Evolutionary conservation across 35 echinoderm and acorn worm species (phyloP), one percentile per base, ranked within the genome.

Genomic region (Antedon bifida): DNA sequence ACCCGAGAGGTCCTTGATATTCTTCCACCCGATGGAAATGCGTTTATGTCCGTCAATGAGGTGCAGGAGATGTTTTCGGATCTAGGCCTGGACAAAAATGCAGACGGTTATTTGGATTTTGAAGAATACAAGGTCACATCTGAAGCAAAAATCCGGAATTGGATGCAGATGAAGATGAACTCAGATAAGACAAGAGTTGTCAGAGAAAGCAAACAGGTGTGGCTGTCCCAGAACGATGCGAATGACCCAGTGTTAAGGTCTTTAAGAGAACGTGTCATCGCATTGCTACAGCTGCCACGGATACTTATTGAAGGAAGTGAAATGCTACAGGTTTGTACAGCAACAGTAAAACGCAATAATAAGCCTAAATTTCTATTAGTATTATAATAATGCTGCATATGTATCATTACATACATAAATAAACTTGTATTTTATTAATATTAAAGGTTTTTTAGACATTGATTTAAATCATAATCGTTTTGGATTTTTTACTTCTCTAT

Each of bases 161-260:
- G 78, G 78, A 80, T 80, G 78, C 9, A 80, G 7, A 39, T 29
- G 26, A 80, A 39, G 34, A 80, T 38, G 28, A 9, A 35, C 17
- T 36, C n/a, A 7, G 36, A 38, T 39, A 38, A 38, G 39, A 38
- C 34, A 26, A 80, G 36, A 23, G 36, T 36, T 36, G 31, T 39
- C 28, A 34, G 78, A 29, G 33, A 80, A 29, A 80, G 78, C 78
- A 80, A 80, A 80, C 78, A 80, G 31, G 36, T 38, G 3, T 80
- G 78, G 78, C 29, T 80, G 10, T 38, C 34, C 23, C 78, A 80
- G 26, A 80, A 35, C 9, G 35, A 34, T 8, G n/a, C 34, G n/a
- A 3, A 80, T 21, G 36, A 80, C 30, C 34, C 35, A 0, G 78
- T 80, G 4, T 30, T 80, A 4, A 80, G 32, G 29, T 34, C 78